Base-by-base conservation (phyloP, 2,888 invertebrate genomes). In the Athalia cordata region DNA sequence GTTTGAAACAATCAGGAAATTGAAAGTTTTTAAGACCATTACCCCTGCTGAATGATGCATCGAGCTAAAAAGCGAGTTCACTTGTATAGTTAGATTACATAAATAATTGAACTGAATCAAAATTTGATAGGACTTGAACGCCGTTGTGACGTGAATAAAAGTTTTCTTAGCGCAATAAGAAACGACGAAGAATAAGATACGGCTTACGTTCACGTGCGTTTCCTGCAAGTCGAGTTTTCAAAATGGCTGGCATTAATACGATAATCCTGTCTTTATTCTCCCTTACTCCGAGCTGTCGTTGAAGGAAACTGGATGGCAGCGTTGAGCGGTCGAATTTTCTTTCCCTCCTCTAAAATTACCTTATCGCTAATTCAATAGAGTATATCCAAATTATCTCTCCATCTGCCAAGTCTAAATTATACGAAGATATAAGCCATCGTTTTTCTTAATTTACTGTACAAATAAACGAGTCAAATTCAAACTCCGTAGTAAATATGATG, bases 21-120 rank as follows among this genome's bases (percentile, higher is more conserved):
- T 29, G 52, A 68, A 68, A 68, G 55, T 68, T 52, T 68, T 50
- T 4, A 55, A 55, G 68, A 52, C 68, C 55, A 55, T 4, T n/a
- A 4, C 52, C 52, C 29, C 9, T 52, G 68, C 43, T 29, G 55
- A 68, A 55, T 68, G 68, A 72, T 72, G 59, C 57, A 70, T 70
- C n/a, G 52, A 59, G 13, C 43, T 57, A 47, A 57, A 29, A 29
- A 1, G 29, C 29, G 29, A 29, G 29, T 29, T 29, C 29, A 70
- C 57, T 15, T 57, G 55, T 57, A 57, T 70, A 59, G 70, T 70
- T 57, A n/a, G 70, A 70, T 70, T 70, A 70, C 29, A 29, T 70
- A 47, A 70, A 70, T 70, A 70, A 57, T 70, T 57, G 47, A 59
- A 57, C 57, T 70, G 45, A 70, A 57, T 43, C 15, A 59, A 59